A percentile compares a stretch with the other conserved stretches of the same genome.
Conservation (phyloP, 1,140 invertebrate species). For the Ectropis grisescens region DNA sequence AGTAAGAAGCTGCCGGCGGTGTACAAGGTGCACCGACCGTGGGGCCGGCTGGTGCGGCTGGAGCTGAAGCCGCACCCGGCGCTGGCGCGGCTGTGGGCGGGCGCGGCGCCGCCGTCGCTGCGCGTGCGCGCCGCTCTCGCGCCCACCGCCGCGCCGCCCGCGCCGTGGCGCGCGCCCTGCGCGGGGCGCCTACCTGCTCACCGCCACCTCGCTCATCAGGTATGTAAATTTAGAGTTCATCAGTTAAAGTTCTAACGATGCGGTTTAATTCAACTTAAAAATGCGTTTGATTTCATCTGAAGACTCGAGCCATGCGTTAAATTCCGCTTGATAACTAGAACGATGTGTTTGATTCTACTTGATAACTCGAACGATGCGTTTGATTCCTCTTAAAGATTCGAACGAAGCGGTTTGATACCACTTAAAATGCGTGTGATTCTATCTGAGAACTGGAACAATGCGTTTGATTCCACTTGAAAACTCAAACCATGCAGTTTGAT, state of each 20-base stretch:
- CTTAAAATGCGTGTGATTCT: no score
- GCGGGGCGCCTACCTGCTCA: slow-evolving; percentile 85
- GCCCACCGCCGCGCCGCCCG: slow-evolving; percentile 80
- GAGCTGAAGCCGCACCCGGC: slow-evolving; percentile 90
- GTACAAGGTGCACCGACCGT: slow-evolving; percentile 82
- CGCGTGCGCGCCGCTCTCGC: slow-evolving; percentile 77
- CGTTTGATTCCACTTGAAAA: no score
- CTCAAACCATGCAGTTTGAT: no score
- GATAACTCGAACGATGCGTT: no score
- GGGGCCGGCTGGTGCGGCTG: slow-evolving; percentile 75
- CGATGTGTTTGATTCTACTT: no score
- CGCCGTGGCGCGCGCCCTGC: slow-evolving; percentile 78
- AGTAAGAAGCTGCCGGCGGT: slow-evolving; percentile 78
- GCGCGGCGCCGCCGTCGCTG: slow-evolving; percentile 76
- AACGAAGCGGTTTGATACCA: no score
- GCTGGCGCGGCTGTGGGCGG: slow-evolving; percentile 76
- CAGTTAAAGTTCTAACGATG: slow-evolving; percentile 25
- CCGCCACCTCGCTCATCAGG: slow-evolving; percentile 77
- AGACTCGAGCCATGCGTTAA: no score
- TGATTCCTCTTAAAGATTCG: no score
- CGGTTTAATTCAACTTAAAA: slow-evolving; percentile 3
- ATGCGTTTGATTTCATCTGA: no score
- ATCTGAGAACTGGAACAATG: no score
- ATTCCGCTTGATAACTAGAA: no score
- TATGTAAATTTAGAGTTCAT: no score